phyloP scores from a whole-genome alignment of 2,797 vertebrate species.

The Sebastiscus albofasciatus region DNA sequence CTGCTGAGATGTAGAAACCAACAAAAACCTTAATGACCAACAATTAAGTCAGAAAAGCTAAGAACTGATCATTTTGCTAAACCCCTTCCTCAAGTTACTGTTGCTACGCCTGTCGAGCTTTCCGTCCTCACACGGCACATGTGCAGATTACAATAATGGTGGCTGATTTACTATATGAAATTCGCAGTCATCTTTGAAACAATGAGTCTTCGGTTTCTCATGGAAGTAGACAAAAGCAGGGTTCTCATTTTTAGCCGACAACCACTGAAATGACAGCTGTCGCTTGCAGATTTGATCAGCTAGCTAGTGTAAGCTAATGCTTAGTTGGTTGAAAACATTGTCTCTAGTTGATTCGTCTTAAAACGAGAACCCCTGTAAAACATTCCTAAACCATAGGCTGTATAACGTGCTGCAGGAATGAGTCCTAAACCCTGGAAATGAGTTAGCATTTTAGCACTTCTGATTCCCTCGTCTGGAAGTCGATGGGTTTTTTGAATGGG shows the following conservation, averaged over 20 bases:
- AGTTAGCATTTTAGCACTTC: too few relatives aligned
- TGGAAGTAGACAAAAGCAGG: neutral
- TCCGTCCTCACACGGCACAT: neutral
- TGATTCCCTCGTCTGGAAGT: too few relatives aligned
- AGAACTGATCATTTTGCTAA: neutral
- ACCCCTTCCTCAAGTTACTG: neutral
- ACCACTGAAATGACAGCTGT: neutral
- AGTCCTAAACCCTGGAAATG: too few relatives aligned
- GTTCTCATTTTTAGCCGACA: neutral
- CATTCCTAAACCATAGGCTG: too few relatives aligned
- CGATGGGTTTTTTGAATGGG: fast-evolving
- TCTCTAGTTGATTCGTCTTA: neutral
- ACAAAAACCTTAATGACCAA: neutral
- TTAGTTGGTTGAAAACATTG: neutral
- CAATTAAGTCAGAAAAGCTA: neutral
- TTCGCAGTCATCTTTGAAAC: fast-evolving
- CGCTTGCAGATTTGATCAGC: neutral
- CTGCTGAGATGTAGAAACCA: neutral
- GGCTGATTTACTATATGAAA: neutral
- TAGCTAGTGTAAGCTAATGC: neutral
- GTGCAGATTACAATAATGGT: neutral
- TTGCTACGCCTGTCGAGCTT: neutral
- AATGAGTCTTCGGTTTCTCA: neutral
- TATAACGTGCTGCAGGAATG: too few relatives aligned
- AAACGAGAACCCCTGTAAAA: neutral